Conservation (phyloP, 2,797 vertebrate species). For the Hypotaenidia philippensis region DNA sequence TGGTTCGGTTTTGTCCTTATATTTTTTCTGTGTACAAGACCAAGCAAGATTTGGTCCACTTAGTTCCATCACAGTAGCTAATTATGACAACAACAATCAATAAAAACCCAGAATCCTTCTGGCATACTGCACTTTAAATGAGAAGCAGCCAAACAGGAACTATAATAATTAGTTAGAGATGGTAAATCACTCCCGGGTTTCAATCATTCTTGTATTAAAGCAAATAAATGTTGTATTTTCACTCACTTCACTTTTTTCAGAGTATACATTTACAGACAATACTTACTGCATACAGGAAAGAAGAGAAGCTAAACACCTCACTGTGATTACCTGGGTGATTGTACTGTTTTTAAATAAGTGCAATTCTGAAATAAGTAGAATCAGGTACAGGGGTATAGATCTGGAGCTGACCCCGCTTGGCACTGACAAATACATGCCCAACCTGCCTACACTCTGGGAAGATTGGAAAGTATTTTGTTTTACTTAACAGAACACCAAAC, state of each 20-base stretch:
- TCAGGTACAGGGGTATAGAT: background rate
- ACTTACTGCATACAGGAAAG: background rate
- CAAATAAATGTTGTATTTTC: background rate
- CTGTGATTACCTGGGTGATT: background rate
- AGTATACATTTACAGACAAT: background rate
- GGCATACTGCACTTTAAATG: background rate
- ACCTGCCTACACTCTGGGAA: background rate
- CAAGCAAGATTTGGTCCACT: background rate
- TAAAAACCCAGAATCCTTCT: background rate
- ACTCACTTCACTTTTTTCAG: background rate
- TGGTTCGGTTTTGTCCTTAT: background rate
- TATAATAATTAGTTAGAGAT: background rate
- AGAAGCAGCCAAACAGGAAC: background rate
- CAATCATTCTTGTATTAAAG: background rate
- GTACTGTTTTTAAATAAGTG: background rate
- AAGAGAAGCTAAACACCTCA: rapidly evolving
- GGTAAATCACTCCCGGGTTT: background rate
- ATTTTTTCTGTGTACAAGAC: background rate
- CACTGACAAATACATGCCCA: background rate
- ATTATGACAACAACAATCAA: background rate
- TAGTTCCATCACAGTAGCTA: background rate
- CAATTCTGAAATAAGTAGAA: background rate
- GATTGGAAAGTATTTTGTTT: background rate
- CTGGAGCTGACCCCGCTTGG: background rate
- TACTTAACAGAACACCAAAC: background rate